Percentiles rank a stretch among this genome's conserved stretches.
phyloP scores from a whole-genome alignment of 2,888 invertebrate genomes.

The Biston betularia region DNA sequence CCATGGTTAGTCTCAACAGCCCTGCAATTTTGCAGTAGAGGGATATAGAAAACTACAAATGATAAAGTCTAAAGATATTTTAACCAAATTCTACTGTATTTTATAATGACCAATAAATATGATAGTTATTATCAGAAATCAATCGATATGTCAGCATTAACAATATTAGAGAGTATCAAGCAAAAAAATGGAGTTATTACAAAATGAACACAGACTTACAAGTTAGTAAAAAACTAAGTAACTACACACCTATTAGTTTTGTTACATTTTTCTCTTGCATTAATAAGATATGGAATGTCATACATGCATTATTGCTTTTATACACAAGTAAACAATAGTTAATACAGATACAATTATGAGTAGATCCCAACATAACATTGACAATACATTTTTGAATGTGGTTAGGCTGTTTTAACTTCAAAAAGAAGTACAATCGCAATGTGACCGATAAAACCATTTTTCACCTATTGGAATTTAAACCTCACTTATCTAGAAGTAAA shows the following conservation, averaged over 20 bases:
- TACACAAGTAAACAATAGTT: slow-evolving; percentile 17
- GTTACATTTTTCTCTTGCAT: not conserved
- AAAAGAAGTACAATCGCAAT: too few relatives aligned
- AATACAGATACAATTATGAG: not conserved
- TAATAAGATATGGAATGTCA: slow-evolving; percentile 4
- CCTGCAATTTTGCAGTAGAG: too few relatives aligned
- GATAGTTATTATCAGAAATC: not conserved
- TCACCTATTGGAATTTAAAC: too few relatives aligned
- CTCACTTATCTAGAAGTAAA: too few relatives aligned
- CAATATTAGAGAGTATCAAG: not conserved
- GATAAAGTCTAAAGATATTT: too few relatives aligned
- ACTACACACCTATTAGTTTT: too few relatives aligned
- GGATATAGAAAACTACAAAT: too few relatives aligned
- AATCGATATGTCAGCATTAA: not conserved
- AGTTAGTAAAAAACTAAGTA: slow-evolving; percentile 8
- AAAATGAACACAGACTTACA: slow-evolving; percentile 6
- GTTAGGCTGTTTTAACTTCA: not conserved
- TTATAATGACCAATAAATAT: not conserved
- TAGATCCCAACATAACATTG: not conserved
- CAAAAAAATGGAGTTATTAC: not conserved
- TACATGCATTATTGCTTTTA: slow-evolving; percentile 29
- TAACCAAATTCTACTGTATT: not conserved
- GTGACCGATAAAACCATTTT: too few relatives aligned
- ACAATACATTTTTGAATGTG: not conserved
- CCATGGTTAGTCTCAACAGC: too few relatives aligned